A percentile compares a stretch with the other conserved stretches of the same genome.
phyloP scores from a whole-genome alignment of 2,888 invertebrate genomes.

The Heliothis peltigera region DNA sequence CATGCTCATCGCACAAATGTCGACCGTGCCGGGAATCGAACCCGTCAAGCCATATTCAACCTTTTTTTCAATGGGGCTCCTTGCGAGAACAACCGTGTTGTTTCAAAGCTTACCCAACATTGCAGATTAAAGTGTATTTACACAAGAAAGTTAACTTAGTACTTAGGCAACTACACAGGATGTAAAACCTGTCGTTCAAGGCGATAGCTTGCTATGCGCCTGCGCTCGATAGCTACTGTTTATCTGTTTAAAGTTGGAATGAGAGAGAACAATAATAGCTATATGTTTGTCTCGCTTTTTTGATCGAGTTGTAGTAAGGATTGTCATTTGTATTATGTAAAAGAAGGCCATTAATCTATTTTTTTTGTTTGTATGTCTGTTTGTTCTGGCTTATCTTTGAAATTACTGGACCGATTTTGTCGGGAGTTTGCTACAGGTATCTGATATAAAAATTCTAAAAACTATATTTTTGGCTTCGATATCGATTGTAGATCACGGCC shows the following conservation, averaged over 20 bases:
- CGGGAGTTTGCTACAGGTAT: too few species aligned
- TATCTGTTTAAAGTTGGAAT: conserved; percentile 29
- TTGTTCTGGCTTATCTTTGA: too few species aligned
- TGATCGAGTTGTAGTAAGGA: neutral
- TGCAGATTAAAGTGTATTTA: conserved; percentile 8
- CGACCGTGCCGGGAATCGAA: too few species aligned
- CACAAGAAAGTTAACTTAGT: conserved; percentile 20
- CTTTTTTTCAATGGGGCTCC: too few species aligned
- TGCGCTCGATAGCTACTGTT: conserved; percentile 32
- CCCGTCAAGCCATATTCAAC: too few species aligned
- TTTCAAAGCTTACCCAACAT: neutral
- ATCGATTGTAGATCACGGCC: too few species aligned
- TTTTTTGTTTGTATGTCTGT: too few species aligned
- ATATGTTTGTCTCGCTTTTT: conserved; percentile 3
- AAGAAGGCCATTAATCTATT: too few species aligned
- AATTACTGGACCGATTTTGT: too few species aligned
- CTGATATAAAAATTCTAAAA: too few species aligned
- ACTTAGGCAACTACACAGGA: conserved; percentile 22
- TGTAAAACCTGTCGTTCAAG: conserved; percentile 50
- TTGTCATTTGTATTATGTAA: neutral
- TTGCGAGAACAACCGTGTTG: neutral
- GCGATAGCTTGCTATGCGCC: conserved; percentile 23
- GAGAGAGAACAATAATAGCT: conserved; percentile 6
- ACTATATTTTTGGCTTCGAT: too few species aligned
- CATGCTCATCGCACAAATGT: too few species aligned